Percentiles rank a stretch among this genome's conserved stretches.
These are phyloP conservation scores for Rhincodon typus DNA, from an alignment of 2,797 vertebrate species.

Conservation along the genomic window DNA sequence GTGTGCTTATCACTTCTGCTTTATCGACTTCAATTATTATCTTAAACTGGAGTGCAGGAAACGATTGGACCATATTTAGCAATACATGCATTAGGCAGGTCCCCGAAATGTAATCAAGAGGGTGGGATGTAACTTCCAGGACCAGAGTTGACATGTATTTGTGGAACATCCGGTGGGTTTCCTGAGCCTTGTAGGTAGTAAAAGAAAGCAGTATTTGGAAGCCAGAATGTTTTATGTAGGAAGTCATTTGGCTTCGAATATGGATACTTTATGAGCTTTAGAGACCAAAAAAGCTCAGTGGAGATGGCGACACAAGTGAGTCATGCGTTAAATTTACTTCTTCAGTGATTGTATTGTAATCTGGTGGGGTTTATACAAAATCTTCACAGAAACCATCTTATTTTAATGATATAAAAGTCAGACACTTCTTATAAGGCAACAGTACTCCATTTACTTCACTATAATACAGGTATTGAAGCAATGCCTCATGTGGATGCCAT, in stretches of 20 bases:
- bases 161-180: not conserved
- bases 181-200: not conserved
- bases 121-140: not conserved
- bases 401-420: not conserved
- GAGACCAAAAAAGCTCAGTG: not conserved
- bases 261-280: not conserved
- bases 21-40: constrained; percentile 46
- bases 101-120: not conserved
- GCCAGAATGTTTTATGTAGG: constrained; percentile 11
- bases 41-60: constrained; percentile 13
- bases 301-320: not conserved
- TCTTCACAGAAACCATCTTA: not conserved
- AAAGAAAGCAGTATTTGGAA: not conserved
- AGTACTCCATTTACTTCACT: not conserved
- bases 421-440: not conserved
- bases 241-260: not conserved
- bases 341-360: not conserved
- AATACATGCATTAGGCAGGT: not conserved
- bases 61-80: not conserved
- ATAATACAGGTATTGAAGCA: not conserved
- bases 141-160: not conserved
- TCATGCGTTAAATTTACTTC: not conserved
- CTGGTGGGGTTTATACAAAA: not conserved
- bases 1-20: constrained; percentile 45
- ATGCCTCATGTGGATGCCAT: not conserved